A percentile compares a stretch with the other conserved stretches of the same genome.
phyloP scores from a whole-genome alignment of 2,113 vertebrate genomes.

The Charina bottae region DNA sequence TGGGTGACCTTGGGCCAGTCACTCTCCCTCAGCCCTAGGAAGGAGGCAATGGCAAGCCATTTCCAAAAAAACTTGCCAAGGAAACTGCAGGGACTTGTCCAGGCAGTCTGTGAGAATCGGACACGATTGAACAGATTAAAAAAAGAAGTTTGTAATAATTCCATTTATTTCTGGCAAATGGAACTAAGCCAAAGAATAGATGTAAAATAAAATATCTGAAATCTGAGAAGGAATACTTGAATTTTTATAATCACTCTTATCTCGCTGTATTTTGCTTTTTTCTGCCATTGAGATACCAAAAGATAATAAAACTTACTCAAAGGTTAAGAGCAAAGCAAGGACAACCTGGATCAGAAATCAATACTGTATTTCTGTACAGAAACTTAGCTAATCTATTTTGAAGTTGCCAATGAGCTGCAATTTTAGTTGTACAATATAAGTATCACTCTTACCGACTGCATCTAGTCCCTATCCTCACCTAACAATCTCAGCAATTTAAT shows the following conservation, averaged over 20 bases:
- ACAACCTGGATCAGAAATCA: constrained; percentile 40
- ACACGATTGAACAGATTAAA: too few species aligned
- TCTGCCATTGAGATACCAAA: not conserved
- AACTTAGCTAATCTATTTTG: constrained; percentile 28
- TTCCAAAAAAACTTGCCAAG: too few species aligned
- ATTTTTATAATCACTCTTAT: not conserved
- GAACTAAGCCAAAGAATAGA: too few species aligned
- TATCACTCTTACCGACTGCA: constrained; percentile 37
- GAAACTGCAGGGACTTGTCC: too few species aligned
- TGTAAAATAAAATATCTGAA: too few species aligned
- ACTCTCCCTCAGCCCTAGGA: too few species aligned
- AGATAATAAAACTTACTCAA: not conserved
- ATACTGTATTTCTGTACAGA: not conserved
- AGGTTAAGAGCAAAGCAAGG: constrained; percentile 43
- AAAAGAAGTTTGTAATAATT: too few species aligned
- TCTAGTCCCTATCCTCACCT: constrained; percentile 21
- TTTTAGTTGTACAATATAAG: constrained; percentile 19
- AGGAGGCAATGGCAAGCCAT: too few species aligned
- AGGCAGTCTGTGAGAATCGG: too few species aligned
- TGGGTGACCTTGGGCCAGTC: too few species aligned
- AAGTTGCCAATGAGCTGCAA: constrained; percentile 51
- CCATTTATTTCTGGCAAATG: too few species aligned
- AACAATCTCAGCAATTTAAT: constrained; percentile 21
- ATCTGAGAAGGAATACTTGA: not conserved
- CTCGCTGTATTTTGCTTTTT: not conserved